Evolutionary conservation across 2,113 vertebrate species (phyloP).

Genomic region (Condylura cristata): DNA sequence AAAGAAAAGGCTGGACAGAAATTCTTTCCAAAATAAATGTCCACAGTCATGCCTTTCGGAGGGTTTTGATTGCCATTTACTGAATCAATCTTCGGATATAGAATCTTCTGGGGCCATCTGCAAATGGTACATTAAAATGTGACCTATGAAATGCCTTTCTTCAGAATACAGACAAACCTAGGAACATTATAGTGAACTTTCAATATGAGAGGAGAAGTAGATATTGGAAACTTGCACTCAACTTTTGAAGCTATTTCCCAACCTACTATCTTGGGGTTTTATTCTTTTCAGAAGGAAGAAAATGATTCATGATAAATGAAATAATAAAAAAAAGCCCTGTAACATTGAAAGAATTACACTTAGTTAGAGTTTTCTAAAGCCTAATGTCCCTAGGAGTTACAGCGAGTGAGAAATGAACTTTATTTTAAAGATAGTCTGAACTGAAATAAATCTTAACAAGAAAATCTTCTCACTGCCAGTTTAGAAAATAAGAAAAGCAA

Average conservation of each 20-base stretch:
- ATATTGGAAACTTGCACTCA: not conserved
- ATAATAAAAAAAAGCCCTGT: not conserved
- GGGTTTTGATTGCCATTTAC: not conserved
- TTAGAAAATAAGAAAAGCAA: not conserved
- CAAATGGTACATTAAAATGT: not conserved
- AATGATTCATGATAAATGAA: not conserved
- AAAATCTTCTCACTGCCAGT: not conserved
- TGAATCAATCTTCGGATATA: not conserved
- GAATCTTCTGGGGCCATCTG: not conserved
- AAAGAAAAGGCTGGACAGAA: not conserved
- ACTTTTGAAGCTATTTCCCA: not conserved
- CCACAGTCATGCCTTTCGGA: not conserved
- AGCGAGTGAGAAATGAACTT: constrained; percentile 23
- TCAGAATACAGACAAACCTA: not conserved
- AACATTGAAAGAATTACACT: not conserved
- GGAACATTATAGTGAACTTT: not conserved
- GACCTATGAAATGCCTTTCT: not conserved
- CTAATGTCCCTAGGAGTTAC: not conserved
- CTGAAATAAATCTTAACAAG: not conserved
- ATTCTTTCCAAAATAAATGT: not conserved
- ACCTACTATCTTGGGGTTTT: not conserved
- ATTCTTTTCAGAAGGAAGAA: constrained; percentile 33
- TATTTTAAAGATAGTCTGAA: not conserved
- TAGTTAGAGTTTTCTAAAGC: constrained; percentile 7
- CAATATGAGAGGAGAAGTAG: not conserved